Evolutionary conservation across 2,113 vertebrate species (phyloP).

Genomic region (Cynocephalus volans): DNA sequence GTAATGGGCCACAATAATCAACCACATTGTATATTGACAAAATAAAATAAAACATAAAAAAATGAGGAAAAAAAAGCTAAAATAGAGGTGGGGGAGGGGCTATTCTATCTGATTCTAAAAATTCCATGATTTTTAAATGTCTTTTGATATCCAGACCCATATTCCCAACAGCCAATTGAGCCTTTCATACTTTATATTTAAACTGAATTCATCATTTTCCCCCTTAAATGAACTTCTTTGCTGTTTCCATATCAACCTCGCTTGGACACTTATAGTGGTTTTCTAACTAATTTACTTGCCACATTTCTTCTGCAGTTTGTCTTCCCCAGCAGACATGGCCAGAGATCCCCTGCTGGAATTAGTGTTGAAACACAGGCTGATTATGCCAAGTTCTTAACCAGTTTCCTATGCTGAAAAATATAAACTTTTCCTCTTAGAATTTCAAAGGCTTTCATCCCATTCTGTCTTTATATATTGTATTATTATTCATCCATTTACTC

Average conservation of each 20-base stretch:
- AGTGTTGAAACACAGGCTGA: neutral
- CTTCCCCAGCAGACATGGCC: neutral
- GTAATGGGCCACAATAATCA: too few species aligned
- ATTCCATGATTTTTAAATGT: neutral
- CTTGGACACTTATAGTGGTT: neutral
- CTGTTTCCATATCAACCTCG: neutral
- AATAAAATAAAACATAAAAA: too few species aligned
- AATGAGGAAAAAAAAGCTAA: too few species aligned
- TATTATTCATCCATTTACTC: conserved; percentile 28
- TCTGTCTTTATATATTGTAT: neutral
- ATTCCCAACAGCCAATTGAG: neutral
- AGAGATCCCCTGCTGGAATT: neutral
- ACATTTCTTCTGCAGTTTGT: neutral
- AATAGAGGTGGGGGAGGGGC: neutral
- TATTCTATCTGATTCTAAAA: neutral
- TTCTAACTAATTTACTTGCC: neutral
- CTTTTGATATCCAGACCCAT: neutral
- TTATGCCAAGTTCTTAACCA: neutral
- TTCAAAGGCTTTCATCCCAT: neutral
- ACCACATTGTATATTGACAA: too few species aligned
- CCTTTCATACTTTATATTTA: neutral
- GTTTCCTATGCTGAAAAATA: neutral
- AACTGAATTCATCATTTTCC: neutral
- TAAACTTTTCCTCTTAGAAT: neutral
- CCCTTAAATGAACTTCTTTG: neutral